phyloP scores from a whole-genome alignment of 2,797 vertebrate genomes.

The Danio kyathit region DNA sequence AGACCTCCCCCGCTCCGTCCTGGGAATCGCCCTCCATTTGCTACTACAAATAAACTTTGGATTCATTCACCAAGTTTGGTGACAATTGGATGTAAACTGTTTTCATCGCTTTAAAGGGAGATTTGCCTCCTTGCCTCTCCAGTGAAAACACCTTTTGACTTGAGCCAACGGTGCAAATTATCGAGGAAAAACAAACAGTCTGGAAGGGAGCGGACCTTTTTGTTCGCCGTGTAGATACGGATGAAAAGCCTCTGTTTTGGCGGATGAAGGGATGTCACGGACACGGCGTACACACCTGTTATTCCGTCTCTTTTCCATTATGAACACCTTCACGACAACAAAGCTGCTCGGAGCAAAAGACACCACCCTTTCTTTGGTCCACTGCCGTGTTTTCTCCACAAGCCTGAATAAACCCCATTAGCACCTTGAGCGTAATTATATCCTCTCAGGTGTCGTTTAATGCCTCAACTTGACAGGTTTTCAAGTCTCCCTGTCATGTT shows the following conservation, averaged over 20 bases:
- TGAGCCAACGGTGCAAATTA: conserved; percentile 68
- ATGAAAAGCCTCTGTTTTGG: conserved; percentile 63
- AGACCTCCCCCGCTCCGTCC: conserved; percentile 87
- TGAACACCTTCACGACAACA: conserved; percentile 64
- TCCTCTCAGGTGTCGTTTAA: conserved; percentile 80
- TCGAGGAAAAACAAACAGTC: conserved; percentile 67
- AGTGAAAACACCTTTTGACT: conserved; percentile 74
- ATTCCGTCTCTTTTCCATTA: conserved; percentile 59
- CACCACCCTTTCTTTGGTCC: conserved; percentile 64
- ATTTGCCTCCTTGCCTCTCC: conserved; percentile 67
- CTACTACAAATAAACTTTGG: conserved; percentile 79
- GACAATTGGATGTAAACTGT: conserved; percentile 74
- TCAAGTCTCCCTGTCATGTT: conserved; percentile 65
- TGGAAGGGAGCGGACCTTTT: conserved; percentile 57
- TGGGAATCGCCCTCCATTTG: conserved; percentile 86
- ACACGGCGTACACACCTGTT: conserved; percentile 65
- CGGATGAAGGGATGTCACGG: conserved; percentile 64
- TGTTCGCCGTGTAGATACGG: conserved; percentile 56
- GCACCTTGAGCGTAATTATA: conserved; percentile 82
- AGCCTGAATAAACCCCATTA: conserved; percentile 80
- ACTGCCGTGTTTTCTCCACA: conserved; percentile 64
- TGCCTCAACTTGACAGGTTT: conserved; percentile 66
- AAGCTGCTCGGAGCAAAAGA: conserved; percentile 63
- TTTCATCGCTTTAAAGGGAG: conserved; percentile 68
- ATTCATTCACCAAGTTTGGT: conserved; percentile 71